Evolutionary conservation across 1,140 invertebrate genomes (phyloP).

Genomic region (Pemphigus obesinymphae): DNA sequence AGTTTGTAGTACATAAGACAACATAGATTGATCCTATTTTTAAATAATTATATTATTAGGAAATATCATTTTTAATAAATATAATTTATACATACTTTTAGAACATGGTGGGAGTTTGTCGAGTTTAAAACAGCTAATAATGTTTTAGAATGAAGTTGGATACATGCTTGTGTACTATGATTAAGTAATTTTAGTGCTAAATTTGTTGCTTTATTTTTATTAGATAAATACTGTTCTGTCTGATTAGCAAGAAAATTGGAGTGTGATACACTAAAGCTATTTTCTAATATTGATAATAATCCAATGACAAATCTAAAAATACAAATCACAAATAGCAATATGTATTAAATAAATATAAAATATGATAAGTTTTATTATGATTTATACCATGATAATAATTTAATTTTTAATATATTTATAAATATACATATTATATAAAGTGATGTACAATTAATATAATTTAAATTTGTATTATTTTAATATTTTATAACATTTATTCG

Average conservation of each 20-base stretch:
- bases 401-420: no score
- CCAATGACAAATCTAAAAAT: constrained; percentile 28
- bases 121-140: constrained; percentile 75
- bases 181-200: constrained; percentile 75
- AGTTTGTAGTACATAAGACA: constrained; percentile 70
- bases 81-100: constrained; percentile 79
- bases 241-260: background rate
- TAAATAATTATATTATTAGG: background rate
- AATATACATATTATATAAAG: no score
- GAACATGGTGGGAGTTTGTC: constrained; percentile 63
- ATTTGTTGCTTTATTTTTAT: constrained; percentile 59
- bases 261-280: background rate
- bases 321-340: background rate
- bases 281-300: constrained; percentile 22
- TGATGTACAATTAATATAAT: no score
- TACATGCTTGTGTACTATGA: constrained; percentile 70
- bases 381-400: no score
- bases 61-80: background rate
- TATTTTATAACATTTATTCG: no score
- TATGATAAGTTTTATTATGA: no score
- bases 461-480: no score
- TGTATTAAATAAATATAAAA: background rate
- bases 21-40: constrained; percentile 69
- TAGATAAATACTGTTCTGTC: background rate
- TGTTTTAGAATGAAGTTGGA: constrained; percentile 73